Percentiles rank a stretch among this genome's conserved stretches.
Evolutionary conservation across 1,140 invertebrate genomes (phyloP).

Genomic region (Anoplolepis gracilipes): DNA sequence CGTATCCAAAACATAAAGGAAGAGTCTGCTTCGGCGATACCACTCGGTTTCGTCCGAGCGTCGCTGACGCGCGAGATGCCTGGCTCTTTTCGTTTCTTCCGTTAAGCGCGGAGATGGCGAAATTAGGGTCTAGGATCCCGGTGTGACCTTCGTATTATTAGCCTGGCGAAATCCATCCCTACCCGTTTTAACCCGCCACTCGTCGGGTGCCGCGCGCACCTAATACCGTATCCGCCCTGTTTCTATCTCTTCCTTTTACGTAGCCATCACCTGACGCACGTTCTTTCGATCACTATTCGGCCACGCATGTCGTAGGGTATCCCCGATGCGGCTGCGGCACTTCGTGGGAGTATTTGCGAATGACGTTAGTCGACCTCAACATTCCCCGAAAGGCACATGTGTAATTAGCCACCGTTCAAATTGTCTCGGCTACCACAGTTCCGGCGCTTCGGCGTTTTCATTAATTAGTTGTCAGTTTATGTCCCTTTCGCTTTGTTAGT

Average conservation of each 20-base stretch:
- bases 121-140: not conserved
- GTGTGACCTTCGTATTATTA: constrained; percentile 20
- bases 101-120: constrained; percentile 17
- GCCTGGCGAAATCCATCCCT: constrained; percentile 1
- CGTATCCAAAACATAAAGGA: not conserved
- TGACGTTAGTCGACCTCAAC: constrained; percentile 44
- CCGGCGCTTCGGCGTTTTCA: constrained; percentile 16
- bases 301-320: constrained; percentile 29
- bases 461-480: constrained; percentile 45
- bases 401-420: constrained; percentile 32
- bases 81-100: not conserved
- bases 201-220: not conserved
- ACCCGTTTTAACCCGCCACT: constrained; percentile 6
- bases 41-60: too few relatives aligned
- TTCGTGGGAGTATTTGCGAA: constrained; percentile 58
- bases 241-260: constrained; percentile 29
- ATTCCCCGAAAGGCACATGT: constrained; percentile 5
- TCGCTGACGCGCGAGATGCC: too few relatives aligned
- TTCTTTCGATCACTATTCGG: constrained; percentile 51
- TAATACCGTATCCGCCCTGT: constrained; percentile 32
- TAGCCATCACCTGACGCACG: constrained; percentile 44
- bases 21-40: not conserved
- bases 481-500: constrained; percentile 27
- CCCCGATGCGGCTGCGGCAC: not conserved
- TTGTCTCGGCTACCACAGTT: not conserved